Evolutionary conservation across 1,140 invertebrate species (phyloP).

Genomic region (Aphidius ervi): DNA sequence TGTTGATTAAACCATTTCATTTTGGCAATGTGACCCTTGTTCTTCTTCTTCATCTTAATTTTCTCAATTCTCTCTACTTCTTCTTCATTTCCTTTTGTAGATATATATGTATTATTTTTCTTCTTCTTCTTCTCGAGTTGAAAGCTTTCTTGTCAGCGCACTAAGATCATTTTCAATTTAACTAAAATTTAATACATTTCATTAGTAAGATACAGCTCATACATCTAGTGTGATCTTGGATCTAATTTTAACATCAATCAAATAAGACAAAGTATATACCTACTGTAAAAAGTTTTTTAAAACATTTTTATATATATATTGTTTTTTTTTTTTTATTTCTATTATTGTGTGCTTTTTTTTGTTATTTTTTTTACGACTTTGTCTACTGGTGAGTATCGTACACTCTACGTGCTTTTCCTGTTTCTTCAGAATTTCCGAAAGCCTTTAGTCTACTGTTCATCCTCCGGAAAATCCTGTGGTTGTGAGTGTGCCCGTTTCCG

Average conservation of each 20-base stretch:
- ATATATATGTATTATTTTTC: not conserved
- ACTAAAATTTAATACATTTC: conserved; percentile 5
- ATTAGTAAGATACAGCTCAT: not conserved
- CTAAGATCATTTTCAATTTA: conserved; percentile 3
- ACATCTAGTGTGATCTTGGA: too few relatives aligned
- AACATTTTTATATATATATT: too few relatives aligned
- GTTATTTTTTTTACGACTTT: not conserved
- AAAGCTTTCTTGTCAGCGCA: not conserved
- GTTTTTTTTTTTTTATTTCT: not conserved
- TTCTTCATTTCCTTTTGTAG: conserved; percentile 3
- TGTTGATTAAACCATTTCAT: too few relatives aligned
- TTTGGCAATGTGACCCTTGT: too few relatives aligned
- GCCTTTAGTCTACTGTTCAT: conserved; percentile 16
- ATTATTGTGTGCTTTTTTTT: not conserved
- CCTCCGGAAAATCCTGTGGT: conserved; percentile 12
- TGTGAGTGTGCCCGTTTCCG: conserved; percentile 10
- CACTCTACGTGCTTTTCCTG: conserved; percentile 13
- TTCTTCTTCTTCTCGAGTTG: not conserved
- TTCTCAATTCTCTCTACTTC: not conserved
- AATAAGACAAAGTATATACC: not conserved
- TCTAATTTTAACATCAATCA: too few relatives aligned
- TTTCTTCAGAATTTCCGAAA: conserved; percentile 13
- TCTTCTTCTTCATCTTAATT: not conserved
- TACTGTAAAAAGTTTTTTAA: not conserved
- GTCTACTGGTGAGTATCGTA: conserved; percentile 8